These are phyloP conservation scores for Thaleichthys pacificus DNA, from an alignment of 2,797 vertebrate genomes.

Conservation along the genomic window DNA sequence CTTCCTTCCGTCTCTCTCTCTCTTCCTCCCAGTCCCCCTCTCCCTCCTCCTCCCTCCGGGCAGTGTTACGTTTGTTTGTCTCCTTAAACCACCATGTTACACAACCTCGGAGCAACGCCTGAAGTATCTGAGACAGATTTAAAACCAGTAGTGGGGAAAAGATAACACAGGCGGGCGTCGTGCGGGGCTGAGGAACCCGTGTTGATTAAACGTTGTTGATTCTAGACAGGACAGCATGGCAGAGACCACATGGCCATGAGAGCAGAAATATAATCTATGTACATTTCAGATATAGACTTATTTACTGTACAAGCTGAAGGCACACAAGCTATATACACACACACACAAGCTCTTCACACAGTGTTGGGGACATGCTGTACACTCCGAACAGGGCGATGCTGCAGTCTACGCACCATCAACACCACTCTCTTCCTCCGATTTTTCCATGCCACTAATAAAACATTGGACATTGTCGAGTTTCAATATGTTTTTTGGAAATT, in stretches of 20 bases:
- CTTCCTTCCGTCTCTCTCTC: constrained; percentile 15
- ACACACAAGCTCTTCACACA: constrained; percentile 24
- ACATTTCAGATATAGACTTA: no score
- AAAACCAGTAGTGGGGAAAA: constrained; percentile 43
- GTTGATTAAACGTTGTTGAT: constrained; percentile 33
- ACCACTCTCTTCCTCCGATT: constrained; percentile 42
- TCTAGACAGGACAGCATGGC: constrained; percentile 39
- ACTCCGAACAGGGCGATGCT: constrained; percentile 44
- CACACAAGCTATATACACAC: constrained; percentile 44
- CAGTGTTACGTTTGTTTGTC: neutral
- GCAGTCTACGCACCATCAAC: constrained; percentile 35
- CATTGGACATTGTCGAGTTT: constrained; percentile 53
- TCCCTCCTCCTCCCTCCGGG: constrained; percentile 23
- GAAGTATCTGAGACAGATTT: constrained; percentile 53
- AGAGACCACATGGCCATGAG: constrained; percentile 14
- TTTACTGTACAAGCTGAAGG: constrained; percentile 17
- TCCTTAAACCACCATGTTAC: constrained; percentile 54
- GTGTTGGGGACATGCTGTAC: no score
- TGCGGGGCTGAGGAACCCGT: neutral
- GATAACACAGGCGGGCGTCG: constrained; percentile 34
- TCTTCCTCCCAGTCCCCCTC: constrained; percentile 14
- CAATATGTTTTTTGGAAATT: constrained; percentile 57
- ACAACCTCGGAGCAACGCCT: constrained; percentile 65
- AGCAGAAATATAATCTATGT: no score
- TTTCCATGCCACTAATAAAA: constrained; percentile 61